Base-by-base conservation (phyloP, 2,797 vertebrate species). In the Labroides dimidiatus region DNA sequence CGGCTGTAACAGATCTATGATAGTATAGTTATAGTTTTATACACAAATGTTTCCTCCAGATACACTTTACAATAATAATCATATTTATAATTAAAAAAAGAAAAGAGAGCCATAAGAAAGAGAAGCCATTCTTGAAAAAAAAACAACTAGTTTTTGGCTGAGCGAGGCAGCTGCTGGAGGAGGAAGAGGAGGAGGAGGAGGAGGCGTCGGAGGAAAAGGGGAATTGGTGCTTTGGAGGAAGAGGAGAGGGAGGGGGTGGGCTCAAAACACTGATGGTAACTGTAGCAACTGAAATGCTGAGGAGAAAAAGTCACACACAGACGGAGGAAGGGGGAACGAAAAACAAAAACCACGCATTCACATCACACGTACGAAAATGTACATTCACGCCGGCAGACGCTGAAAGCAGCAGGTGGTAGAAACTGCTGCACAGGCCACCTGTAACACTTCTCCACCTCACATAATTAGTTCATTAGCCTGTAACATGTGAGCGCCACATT, bases 391-490 rank as follows among this genome's bases (percentile, higher is more conserved):
- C 55, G 57, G 48, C 48, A n/a, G 76, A 79, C 56, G 59, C 60
- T 27, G 65, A 86, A 53, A 69, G 51, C 43, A 77, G 77, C 82
- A 87, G 75, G 81, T 72, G 64, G 73, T 74, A 80, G 78, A 82
- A 30, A 60, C 78, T 87, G 88, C 88, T 84, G 85, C 84, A 80
- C 82, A 78, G 81, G 83, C 79, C 61, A 73, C 60, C 84, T 77
- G 83, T 82, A 87, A 87, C 82, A 65, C 79, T 39, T 39, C 37
- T 85, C 78, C 51, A 69, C 85, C 86, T 84, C 82, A 58, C 70
- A 64, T 93, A 93, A 91, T 91, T 93, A 92, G 90, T 91, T 90
- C 64, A 71, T 85, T 91, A 92, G 90, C 92, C 91, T 93, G 91
- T 91, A 84, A 86, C 77, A 62, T 56, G 61, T 72, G 69, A 83